Evolutionary conservation across 1,140 invertebrate species (phyloP), one percentile per base, ranked within the genome.

Genomic region (Ceratina australensis): DNA sequence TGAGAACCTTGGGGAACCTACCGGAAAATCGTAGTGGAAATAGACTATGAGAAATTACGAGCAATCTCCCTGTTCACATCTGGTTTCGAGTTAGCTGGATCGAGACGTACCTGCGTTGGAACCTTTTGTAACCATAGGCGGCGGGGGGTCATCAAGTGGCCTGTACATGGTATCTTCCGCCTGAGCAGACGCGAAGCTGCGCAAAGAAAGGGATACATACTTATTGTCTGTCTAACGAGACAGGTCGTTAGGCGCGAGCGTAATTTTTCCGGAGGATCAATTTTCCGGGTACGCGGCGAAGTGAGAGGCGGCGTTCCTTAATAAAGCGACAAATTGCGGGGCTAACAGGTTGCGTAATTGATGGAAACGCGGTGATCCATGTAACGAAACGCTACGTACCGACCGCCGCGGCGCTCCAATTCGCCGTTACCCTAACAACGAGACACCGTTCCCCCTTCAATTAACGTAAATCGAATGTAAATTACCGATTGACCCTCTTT

Each of bases 101-200:
- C 68, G 16, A 42, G 69, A 88, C 88, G 52, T 75, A 94, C 93
- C 91, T 94, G 94, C 78, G 95, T 95, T 77, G 95, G 95, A 87
- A 96, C 94, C 89, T 95, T 95, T 91, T 95, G 95, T 79, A 96
- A 94, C 95, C 95, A 96, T 78, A 96, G 92, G 87, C 95, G 93
- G 90, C 95, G 94, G 83, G 95, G 95, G 83, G 95, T 95, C 93
- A 96, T 95, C 87, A 96, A 93, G 89, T 96, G 95, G 65, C 95
- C 95, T 54, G 95, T 95, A 88, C 95, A 95, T 87, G 95, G 95
- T 88, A 95, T 95, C 93, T 95, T 95, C 74, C 94, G 93, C 86
- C 95, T 94, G 78, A 96, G 89, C 76, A 96, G 92, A 88, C 94
- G 94, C 74, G 95, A 95, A 80, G 95, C 95, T 95, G 89, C 5